Evolutionary conservation across 1,140 invertebrate genomes (phyloP).

Genomic region (Antheraea mylitta): DNA sequence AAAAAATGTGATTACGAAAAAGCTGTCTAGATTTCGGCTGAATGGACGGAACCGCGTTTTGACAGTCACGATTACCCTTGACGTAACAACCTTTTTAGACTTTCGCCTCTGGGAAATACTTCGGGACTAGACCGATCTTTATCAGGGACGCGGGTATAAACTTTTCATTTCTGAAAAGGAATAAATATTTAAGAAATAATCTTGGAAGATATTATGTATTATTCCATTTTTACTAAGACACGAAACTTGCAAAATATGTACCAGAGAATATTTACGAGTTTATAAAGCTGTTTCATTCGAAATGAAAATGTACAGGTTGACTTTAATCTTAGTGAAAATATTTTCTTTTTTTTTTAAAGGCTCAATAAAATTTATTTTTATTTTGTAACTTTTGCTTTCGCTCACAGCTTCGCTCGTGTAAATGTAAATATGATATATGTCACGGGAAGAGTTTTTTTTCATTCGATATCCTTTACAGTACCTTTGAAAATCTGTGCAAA

Average conservation of each 20-base stretch:
- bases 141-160: background rate
- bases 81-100: conserved; percentile 4
- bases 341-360: too few relatives aligned
- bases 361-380: too few relatives aligned
- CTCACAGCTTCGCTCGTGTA: too few relatives aligned
- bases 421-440: too few relatives aligned
- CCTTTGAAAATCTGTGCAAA: too few relatives aligned
- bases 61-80: conserved; percentile 3
- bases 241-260: background rate
- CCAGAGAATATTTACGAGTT: too few relatives aligned
- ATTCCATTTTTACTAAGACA: background rate
- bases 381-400: too few relatives aligned
- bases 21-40: background rate
- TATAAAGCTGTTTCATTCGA: too few relatives aligned
- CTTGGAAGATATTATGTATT: background rate
- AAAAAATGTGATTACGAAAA: background rate
- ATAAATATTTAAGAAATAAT: background rate
- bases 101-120: conserved; percentile 2
- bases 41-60: background rate
- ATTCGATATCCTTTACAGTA: too few relatives aligned
- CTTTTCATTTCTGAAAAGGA: background rate
- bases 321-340: too few relatives aligned
- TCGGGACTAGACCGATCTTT: background rate
- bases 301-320: too few relatives aligned
- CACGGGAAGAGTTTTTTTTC: too few relatives aligned